Conservation (phyloP, 2,888 invertebrate species). For the Tortrix viridana region DNA sequence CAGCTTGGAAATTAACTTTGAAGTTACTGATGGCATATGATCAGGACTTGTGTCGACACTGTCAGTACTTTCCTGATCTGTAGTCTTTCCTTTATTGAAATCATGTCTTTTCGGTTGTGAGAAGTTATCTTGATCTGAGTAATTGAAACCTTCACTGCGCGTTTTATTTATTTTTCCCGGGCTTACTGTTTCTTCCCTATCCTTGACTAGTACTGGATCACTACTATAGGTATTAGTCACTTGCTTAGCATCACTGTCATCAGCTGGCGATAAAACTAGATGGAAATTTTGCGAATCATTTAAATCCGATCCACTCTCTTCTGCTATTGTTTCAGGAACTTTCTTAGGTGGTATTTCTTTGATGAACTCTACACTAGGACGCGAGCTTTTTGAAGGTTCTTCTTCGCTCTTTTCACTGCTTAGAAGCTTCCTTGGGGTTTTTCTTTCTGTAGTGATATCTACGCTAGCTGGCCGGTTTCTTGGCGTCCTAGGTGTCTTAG, state of each 20-base stretch:
- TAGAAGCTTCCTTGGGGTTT: conserved; percentile 57
- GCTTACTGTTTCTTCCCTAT: conserved; percentile 58
- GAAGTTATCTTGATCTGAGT: conserved; percentile 60
- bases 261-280: conserved; percentile 66
- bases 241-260: conserved; percentile 48
- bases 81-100: conserved; percentile 60
- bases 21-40: conserved; percentile 62
- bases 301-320: conserved; percentile 60
- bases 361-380: conserved; percentile 62
- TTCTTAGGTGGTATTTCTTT: conserved; percentile 57
- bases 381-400: conserved; percentile 44
- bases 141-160: conserved; percentile 65
- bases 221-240: conserved; percentile 55
- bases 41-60: conserved; percentile 74
- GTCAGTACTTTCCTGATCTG: conserved; percentile 77
- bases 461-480: conserved; percentile 70
- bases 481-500: conserved; percentile 69
- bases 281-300: conserved; percentile 77
- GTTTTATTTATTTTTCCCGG: conserved; percentile 56
- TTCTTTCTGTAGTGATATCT: conserved; percentile 60
- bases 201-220: conserved; percentile 62
- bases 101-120: conserved; percentile 58
- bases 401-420: conserved; percentile 48
- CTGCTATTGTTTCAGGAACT: conserved; percentile 60
- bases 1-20: conserved; percentile 75